These are phyloP conservation scores for Branchellion lobata DNA, from an alignment of 2,888 invertebrate species.

Conservation along the genomic window DNA sequence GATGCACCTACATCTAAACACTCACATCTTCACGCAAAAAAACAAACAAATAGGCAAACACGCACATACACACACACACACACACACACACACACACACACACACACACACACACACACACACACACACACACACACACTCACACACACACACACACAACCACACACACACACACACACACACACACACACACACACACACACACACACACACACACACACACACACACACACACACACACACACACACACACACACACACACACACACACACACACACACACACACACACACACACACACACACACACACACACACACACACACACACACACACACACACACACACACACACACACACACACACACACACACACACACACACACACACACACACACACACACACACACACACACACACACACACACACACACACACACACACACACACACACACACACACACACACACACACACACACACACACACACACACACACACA, in stretches of 20 bases:
- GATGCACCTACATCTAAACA: too few species aligned
- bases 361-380: constrained; percentile 9
- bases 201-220: too few species aligned
- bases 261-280: too few species aligned
- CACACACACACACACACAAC: background rate
- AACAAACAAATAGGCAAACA: background rate
- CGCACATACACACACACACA: constrained; percentile 13
- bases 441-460: constrained; percentile 23
- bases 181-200: too few species aligned
- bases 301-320: background rate
- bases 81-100: background rate
- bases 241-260: too few species aligned
- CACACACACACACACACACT: constrained; percentile 5
- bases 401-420: constrained; percentile 12
- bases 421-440: constrained; percentile 8
- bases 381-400: constrained; percentile 19
- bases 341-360: constrained; percentile 19
- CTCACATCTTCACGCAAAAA: background rate
- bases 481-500: constrained; percentile 8
- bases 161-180: too few species aligned
- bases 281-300: too few species aligned
- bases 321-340: constrained; percentile 3
- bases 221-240: too few species aligned
- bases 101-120: too few species aligned
- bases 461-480: constrained; percentile 27